These are phyloP conservation scores for Apostichopus californicus DNA, from an alignment of 35 echinoderm and acorn worm genomes.

Conservation along the genomic window DNA sequence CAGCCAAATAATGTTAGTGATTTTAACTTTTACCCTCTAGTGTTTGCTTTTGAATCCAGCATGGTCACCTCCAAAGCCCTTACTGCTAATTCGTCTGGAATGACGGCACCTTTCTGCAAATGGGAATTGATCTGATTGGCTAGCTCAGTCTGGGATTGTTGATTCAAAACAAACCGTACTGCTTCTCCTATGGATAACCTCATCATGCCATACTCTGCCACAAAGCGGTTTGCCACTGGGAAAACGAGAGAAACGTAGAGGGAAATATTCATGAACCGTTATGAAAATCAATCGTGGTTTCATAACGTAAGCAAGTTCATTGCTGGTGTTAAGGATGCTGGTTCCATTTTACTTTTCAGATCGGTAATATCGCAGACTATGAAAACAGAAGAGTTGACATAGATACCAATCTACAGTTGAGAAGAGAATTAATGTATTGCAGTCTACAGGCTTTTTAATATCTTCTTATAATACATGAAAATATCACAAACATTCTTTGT, in stretches of 20 bases:
- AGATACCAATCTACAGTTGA: too few species aligned
- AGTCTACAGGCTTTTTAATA: too few species aligned
- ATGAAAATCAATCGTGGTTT: not conserved
- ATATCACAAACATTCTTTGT: too few species aligned
- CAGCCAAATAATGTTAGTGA: too few species aligned
- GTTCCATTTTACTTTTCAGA: too few species aligned
- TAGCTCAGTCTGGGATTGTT: constrained; percentile 89
- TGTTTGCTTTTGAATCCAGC: constrained; percentile 76
- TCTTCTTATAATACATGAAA: too few species aligned
- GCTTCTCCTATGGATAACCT: constrained; percentile 95
- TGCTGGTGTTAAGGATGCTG: too few species aligned
- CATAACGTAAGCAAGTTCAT: too few species aligned
- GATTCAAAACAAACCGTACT: constrained; percentile 70
- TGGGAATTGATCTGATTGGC: constrained; percentile 79
- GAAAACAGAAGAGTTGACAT: too few species aligned
- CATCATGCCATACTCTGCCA: constrained; percentile 91
- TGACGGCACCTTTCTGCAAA: constrained; percentile 64
- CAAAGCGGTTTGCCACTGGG: constrained; percentile 96
- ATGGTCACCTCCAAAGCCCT: constrained; percentile 81
- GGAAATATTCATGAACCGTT: not conserved
- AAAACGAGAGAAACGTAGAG: not conserved
- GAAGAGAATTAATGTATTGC: too few species aligned
- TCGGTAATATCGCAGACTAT: too few species aligned
- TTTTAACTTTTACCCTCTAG: constrained; percentile 69
- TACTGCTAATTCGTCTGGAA: constrained; percentile 91